phyloP scores from a whole-genome alignment of 2,113 vertebrate genomes.

The Aspiorhynchus laticeps region DNA sequence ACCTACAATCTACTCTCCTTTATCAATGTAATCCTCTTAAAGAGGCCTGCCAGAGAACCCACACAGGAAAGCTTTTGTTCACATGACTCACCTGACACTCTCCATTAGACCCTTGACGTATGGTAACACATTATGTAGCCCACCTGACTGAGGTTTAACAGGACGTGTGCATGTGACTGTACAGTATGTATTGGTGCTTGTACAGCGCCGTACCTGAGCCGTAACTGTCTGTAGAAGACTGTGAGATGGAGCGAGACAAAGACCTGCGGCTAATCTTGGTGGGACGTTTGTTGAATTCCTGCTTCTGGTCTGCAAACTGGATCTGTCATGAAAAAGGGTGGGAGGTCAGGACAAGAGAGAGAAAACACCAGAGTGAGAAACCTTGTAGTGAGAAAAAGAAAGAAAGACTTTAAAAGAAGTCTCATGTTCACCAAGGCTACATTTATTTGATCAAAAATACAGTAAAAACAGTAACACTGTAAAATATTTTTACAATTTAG shows the following conservation, averaged over 20 bases:
- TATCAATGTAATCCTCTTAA: conserved; percentile 27
- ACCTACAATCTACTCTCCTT: neutral
- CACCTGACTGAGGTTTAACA: neutral
- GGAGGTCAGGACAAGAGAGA: neutral
- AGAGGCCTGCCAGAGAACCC: neutral
- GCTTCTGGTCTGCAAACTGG: conserved; percentile 98
- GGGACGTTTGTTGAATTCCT: conserved; percentile 97
- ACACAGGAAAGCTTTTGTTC: conserved; percentile 13
- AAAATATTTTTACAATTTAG: too few relatives aligned
- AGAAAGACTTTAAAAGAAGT: neutral
- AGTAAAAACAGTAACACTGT: too few relatives aligned
- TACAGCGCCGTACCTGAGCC: conserved; percentile 87
- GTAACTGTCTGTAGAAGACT: conserved; percentile 98
- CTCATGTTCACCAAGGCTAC: too few relatives aligned
- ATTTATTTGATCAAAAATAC: too few relatives aligned
- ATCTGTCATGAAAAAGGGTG: conserved; percentile 77
- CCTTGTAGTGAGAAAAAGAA: neutral
- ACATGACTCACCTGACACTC: neutral
- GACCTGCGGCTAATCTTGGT: conserved; percentile 96
- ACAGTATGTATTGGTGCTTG: neutral
- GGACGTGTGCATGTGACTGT: neutral
- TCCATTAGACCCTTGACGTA: neutral
- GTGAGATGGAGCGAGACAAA: conserved; percentile 96
- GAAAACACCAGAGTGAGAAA: neutral
- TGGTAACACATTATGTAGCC: conserved; percentile 7